These are phyloP conservation scores for Drosophila meridiana DNA, from an alignment of 2,888 invertebrate genomes.

Conservation along the genomic window DNA sequence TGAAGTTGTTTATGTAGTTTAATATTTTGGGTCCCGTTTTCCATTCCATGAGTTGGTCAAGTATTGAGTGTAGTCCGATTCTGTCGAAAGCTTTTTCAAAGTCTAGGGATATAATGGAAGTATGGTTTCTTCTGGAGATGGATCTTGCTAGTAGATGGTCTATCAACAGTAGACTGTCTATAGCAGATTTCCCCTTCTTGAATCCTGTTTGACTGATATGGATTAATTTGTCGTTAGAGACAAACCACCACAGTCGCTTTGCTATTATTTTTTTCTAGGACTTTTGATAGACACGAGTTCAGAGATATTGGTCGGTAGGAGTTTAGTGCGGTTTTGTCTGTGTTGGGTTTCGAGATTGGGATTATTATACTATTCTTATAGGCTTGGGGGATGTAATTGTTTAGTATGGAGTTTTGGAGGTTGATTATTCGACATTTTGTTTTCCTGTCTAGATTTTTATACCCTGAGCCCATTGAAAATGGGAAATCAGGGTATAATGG, in stretches of 20 bases:
- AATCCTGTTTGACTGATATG: no score
- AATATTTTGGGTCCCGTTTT: background rate
- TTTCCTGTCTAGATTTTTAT: no score
- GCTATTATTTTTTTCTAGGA: background rate
- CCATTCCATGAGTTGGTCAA: background rate
- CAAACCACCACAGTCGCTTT: background rate
- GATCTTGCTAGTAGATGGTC: no score
- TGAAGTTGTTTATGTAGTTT: background rate
- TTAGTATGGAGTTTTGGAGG: background rate
- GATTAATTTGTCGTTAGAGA: background rate
- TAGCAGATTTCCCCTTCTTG: background rate
- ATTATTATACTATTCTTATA: background rate
- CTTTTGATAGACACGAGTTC: background rate
- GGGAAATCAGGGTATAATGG: no score
- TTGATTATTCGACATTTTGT: background rate
- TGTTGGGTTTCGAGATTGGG: background rate
- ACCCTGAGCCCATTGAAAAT: no score
- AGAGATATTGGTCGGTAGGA: background rate
- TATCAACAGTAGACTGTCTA: background rate
- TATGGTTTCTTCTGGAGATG: no score
- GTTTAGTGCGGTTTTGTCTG: background rate
- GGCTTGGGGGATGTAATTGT: background rate
- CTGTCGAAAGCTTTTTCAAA: background rate
- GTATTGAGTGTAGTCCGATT: background rate
- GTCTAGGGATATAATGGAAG: background rate